A percentile compares a stretch with the other conserved stretches of the same genome.
phyloP scores from a whole-genome alignment of 2,888 invertebrate species.

The Philonicus albiceps region DNA sequence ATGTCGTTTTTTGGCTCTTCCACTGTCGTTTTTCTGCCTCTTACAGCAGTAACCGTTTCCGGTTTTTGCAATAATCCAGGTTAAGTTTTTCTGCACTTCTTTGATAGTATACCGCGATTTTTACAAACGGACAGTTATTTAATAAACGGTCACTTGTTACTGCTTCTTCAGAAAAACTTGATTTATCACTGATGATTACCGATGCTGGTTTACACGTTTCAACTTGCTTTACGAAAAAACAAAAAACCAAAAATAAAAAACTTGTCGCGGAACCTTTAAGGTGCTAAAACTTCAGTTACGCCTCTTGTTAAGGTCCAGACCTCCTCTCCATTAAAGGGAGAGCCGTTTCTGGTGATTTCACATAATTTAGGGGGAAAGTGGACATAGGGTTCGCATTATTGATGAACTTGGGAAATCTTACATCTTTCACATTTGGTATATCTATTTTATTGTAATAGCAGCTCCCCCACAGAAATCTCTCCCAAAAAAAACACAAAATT shows the following conservation, averaged over 20 bases:
- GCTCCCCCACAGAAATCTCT: not conserved
- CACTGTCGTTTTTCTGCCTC: not conserved
- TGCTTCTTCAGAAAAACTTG: not conserved
- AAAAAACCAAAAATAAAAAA: not conserved
- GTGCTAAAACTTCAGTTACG: not conserved
- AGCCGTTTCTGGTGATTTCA: not conserved
- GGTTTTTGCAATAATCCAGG: not conserved
- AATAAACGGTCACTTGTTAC: not conserved
- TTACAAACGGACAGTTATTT: not conserved
- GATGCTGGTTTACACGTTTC: not conserved
- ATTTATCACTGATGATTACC: not conserved
- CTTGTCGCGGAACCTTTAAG: not conserved
- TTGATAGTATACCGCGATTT: not conserved
- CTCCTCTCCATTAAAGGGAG: not conserved
- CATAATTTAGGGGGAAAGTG: not conserved
- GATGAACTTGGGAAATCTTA: not conserved
- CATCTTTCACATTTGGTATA: not conserved
- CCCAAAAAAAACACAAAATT: not conserved
- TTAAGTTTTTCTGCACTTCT: not conserved
- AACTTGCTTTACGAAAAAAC: not conserved
- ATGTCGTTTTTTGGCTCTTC: not conserved
- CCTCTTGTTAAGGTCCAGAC: not conserved
- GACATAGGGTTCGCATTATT: not conserved
- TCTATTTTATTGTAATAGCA: not conserved
- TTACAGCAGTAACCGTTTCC: not conserved